Base-by-base conservation (phyloP, 2,797 vertebrate species). In the Mallotus villosus region DNA sequence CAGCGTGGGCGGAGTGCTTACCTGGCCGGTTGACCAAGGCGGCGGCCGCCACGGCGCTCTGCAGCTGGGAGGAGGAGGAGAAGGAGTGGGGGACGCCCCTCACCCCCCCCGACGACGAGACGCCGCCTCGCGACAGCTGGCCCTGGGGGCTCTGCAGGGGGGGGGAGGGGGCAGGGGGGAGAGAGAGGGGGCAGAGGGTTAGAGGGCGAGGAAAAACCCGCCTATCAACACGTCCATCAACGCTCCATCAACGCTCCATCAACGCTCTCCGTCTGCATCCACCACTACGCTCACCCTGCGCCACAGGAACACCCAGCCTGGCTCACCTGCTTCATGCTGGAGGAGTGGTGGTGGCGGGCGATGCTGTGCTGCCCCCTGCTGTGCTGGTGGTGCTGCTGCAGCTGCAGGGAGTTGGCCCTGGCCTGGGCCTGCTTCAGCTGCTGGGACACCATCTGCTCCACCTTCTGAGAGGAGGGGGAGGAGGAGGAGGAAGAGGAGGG, bases 1-100 rank as follows among this genome's bases (percentile, higher is more conserved):
- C 49, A 93, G 78, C 17, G 49, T 51, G 49, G 49, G 49, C 49
- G 16, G 88, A 92, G 76, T 95, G 95, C 92, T 98, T 97, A 88
- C 96, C 94, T 84, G 95, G 92, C 92, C 96, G 94, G 86, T 91
- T 93, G 76, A 96, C 96, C 78, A 97, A 93, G 71, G 94, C 89
- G 11, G 94, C 94, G 70, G 95, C 95, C 6, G 92, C 92, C 78
- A 93, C 92, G 11, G 96, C 84, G 2, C 94, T 97, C 92, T 97
- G 95, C 85, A 98, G 92, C 91, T 98, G 97, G 77, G 96, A 94
- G 34, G 96, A 94, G 77, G 93, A 94, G 78, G 96, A 96, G 88
- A 97, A 99, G 22, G 95, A 90, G 89, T 97, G 96, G 87, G 96
- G 90, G 81, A 95, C 87, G 0, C 93, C 92, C n/a, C 96, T 92